Evolutionary conservation across 2,113 vertebrate genomes (phyloP).

Genomic region (Condylura cristata): DNA sequence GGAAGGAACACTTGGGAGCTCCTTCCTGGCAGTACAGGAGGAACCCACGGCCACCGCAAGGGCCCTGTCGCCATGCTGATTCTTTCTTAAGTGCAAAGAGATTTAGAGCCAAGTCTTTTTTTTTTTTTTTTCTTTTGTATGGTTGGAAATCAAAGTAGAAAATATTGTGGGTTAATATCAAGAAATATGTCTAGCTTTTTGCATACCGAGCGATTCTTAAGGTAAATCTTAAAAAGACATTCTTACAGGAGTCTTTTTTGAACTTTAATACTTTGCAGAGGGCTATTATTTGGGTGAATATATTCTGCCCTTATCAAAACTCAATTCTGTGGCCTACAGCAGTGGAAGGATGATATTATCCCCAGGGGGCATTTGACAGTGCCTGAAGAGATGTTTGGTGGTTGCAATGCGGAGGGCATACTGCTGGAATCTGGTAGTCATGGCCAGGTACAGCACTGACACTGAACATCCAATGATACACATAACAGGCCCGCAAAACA

Average conservation of each 20-base stretch:
- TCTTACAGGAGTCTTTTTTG: neutral
- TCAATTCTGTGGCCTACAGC: neutral
- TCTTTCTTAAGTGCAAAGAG: neutral
- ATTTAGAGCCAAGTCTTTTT: neutral
- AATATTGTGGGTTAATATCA: neutral
- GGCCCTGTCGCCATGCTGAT: neutral
- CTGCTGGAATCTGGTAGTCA: neutral
- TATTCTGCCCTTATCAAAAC: neutral
- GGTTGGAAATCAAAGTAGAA: neutral
- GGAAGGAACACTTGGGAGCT: conserved; percentile 1
- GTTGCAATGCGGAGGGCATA: neutral
- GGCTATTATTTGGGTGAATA: neutral
- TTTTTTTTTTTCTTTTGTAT: neutral
- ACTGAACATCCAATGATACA: neutral
- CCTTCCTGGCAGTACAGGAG: neutral
- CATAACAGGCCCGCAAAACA: neutral
- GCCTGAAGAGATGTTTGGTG: neutral
- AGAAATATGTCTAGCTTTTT: neutral
- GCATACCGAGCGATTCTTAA: neutral
- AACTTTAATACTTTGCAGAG: neutral
- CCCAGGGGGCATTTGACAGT: neutral
- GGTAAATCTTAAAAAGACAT: neutral
- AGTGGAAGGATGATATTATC: neutral
- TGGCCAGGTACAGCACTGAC: neutral
- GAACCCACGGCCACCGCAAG: neutral